Conservation (phyloP, 2,888 invertebrate species). For the Eremobia ochroleuca region DNA sequence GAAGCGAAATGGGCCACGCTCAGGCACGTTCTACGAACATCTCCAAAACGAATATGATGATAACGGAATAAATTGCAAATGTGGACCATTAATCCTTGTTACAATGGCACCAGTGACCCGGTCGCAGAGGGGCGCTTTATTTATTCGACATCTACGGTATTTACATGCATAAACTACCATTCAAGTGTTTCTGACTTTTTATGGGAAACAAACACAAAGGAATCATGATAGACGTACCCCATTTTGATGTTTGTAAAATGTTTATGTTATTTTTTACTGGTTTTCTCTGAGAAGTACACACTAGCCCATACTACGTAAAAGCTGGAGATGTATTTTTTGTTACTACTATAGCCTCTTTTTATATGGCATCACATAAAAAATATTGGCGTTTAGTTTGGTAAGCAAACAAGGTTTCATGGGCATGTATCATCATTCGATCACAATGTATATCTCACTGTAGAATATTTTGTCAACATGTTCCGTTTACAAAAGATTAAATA, state of each 20-base stretch:
- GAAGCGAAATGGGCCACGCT: slow-evolving; percentile 68
- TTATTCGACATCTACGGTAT: slow-evolving; percentile 66
- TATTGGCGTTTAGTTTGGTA: neutral
- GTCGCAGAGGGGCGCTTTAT: slow-evolving; percentile 64
- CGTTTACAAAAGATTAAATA: slow-evolving; percentile 23
- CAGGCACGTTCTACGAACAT: slow-evolving; percentile 49
- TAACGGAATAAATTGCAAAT: slow-evolving; percentile 79
- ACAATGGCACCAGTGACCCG: slow-evolving; percentile 74
- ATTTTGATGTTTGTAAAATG: slow-evolving; percentile 34
- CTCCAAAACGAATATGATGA: slow-evolving; percentile 72
- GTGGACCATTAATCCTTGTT: slow-evolving; percentile 78
- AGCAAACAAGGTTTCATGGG: slow-evolving; percentile 3
- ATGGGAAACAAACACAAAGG: slow-evolving; percentile 47
- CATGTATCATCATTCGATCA: slow-evolving; percentile 6
- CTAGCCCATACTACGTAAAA: slow-evolving; percentile 8
- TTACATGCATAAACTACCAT: slow-evolving; percentile 62
- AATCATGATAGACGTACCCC: slow-evolving; percentile 35
- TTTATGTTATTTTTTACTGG: slow-evolving; percentile 37
- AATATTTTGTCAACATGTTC: slow-evolving; percentile 5
- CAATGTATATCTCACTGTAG: neutral
- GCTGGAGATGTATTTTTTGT: slow-evolving; percentile 15
- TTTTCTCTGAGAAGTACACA: slow-evolving; percentile 15
- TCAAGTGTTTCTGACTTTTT: slow-evolving; percentile 51
- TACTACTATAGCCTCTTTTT: neutral
- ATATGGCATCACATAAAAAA: slow-evolving; percentile 13